Conservation (phyloP, 2,888 invertebrate species). For the Sinotaia quadrata region DNA sequence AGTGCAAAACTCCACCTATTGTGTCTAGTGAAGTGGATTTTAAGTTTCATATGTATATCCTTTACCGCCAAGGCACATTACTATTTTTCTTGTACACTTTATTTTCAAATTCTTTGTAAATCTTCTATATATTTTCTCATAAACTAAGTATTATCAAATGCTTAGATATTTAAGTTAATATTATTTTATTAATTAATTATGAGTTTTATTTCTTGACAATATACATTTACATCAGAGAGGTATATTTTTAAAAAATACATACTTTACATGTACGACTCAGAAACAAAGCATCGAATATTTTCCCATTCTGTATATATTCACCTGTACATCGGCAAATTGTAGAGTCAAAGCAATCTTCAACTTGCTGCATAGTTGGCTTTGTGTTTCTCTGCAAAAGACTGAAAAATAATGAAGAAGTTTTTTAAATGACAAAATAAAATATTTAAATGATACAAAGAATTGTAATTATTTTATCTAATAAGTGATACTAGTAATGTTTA, state of each 20-base stretch:
- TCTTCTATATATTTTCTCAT: not conserved
- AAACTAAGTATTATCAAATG: not conserved
- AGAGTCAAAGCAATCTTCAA: conserved; percentile 81
- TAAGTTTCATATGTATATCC: too few species aligned
- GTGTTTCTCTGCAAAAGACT: conserved; percentile 52
- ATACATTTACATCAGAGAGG: not conserved
- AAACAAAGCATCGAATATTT: not conserved
- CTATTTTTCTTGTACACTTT: too few species aligned
- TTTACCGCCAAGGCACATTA: too few species aligned
- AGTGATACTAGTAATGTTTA: too few species aligned
- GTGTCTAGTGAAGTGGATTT: too few species aligned
- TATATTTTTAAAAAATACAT: not conserved
- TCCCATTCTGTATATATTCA: conserved; percentile 6
- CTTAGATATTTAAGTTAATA: not conserved
- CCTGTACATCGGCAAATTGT: conserved; percentile 83
- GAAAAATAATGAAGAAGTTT: too few species aligned
- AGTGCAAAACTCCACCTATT: too few species aligned
- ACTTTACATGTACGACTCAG: not conserved
- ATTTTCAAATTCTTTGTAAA: too few species aligned
- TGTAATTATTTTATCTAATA: too few species aligned
- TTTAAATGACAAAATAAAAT: too few species aligned
- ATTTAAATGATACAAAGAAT: too few species aligned
- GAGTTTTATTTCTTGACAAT: not conserved
- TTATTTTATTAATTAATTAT: not conserved
- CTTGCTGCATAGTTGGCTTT: conserved; percentile 75